These are phyloP conservation scores for Eclectus roratus DNA, from an alignment of 2,113 vertebrate genomes.

Conservation along the genomic window DNA sequence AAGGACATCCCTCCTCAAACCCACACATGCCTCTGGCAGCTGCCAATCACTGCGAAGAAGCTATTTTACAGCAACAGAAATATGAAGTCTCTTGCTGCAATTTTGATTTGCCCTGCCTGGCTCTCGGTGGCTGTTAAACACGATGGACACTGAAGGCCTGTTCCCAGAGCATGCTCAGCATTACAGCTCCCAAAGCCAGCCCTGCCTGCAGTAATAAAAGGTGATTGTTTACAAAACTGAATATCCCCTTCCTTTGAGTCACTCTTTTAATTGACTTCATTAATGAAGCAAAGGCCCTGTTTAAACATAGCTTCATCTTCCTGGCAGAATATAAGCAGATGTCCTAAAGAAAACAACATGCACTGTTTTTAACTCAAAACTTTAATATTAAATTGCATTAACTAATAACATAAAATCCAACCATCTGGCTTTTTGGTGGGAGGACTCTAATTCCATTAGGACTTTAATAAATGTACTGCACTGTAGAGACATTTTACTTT, in stretches of 20 bases:
- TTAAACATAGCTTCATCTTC: slow-evolving; percentile 20
- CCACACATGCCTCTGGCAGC: background rate
- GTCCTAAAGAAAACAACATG: slow-evolving; percentile 18
- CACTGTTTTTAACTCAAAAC: slow-evolving; percentile 23
- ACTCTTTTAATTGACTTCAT: slow-evolving; percentile 29
- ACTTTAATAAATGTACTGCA: slow-evolving; percentile 75
- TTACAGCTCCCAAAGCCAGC: background rate
- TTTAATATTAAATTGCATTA: slow-evolving; percentile 43
- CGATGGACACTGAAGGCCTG: background rate
- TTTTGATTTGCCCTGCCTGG: background rate
- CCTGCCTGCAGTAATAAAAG: slow-evolving; percentile 17
- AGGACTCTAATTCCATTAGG: slow-evolving; percentile 76
- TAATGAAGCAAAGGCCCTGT: slow-evolving; percentile 20
- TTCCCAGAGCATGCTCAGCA: background rate
- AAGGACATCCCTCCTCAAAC: slow-evolving; percentile 54
- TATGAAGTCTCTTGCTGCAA: background rate
- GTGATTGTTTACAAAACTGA: slow-evolving; percentile 1
- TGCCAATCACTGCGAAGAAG: background rate
- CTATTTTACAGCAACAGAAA: background rate
- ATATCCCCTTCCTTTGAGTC: background rate
- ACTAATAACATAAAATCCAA: slow-evolving; percentile 58
- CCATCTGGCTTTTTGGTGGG: slow-evolving; percentile 68
- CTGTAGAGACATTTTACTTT: slow-evolving; percentile 67
- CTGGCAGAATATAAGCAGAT: background rate
- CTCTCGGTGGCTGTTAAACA: background rate